Conservation (phyloP, 2,888 invertebrate genomes). For the Dasypogon diadema region DNA sequence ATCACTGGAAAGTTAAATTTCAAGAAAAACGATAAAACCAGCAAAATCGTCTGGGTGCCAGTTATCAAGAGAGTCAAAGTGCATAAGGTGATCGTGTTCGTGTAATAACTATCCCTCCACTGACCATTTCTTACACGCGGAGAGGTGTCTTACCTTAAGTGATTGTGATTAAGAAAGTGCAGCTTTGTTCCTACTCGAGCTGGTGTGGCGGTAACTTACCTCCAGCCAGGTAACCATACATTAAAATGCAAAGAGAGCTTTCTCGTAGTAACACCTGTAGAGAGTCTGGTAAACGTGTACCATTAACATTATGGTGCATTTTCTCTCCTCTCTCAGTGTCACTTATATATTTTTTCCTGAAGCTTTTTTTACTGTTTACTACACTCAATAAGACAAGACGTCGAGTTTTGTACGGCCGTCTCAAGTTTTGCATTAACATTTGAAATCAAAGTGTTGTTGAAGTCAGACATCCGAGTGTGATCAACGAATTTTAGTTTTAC, state of each 20-base stretch:
- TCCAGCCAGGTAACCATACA: neutral
- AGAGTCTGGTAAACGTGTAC: neutral
- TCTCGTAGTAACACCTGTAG: slow-evolving; percentile 25
- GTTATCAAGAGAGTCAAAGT: slow-evolving; percentile 22
- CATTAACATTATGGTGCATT: slow-evolving; percentile 9
- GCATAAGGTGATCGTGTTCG: slow-evolving; percentile 29
- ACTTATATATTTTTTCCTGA: slow-evolving; percentile 15
- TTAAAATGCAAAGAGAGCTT: slow-evolving; percentile 8
- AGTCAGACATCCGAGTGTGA: slow-evolving; percentile 57
- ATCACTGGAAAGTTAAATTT: slow-evolving; percentile 3
- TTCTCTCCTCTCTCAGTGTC: slow-evolving; percentile 23
- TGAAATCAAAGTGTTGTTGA: slow-evolving; percentile 60
- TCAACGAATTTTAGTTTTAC: slow-evolving; percentile 39
- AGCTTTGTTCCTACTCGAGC: slow-evolving; percentile 33
- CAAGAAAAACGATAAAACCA: slow-evolving; percentile 8
- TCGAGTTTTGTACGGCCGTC: slow-evolving; percentile 58
- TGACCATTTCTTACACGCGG: neutral
- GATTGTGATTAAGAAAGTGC: slow-evolving; percentile 35
- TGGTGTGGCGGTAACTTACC: neutral
- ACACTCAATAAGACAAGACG: slow-evolving; percentile 44
- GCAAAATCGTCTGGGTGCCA: neutral
- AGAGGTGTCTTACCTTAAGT: slow-evolving; percentile 38
- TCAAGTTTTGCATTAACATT: slow-evolving; percentile 59
- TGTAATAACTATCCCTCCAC: slow-evolving; percentile 10
- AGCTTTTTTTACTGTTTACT: slow-evolving; percentile 45